Evolutionary conservation across 2,797 vertebrate species (phyloP), one percentile per base, ranked within the genome.

Genomic region (Crax fasciolata): DNA sequence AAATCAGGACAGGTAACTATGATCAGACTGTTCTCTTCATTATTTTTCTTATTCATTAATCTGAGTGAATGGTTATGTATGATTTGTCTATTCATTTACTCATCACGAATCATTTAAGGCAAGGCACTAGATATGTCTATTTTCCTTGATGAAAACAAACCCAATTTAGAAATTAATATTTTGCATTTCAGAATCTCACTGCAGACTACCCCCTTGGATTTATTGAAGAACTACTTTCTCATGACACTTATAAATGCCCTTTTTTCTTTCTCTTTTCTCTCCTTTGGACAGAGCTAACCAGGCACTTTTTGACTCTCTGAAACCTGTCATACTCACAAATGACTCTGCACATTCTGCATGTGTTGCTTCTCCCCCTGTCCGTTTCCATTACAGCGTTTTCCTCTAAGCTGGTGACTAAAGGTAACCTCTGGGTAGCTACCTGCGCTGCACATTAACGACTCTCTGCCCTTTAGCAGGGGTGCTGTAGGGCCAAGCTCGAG

Each of bases 341-440:
- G 38, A 58, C 49, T 41, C 23, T 51, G 73, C 49, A 62, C 25
- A 46, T 94, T 83, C 44, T 87, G 46, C 30, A 58, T 83, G 21
- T 74, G 57, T 63, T 83, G 38, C 9, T 85, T 87, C 32, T 2
- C 0, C 10, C 9, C 23, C 10, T 12, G 28, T 20, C 23, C n/a
- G 2, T 74, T 93, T 92, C 57, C 62, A 86, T 17, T 55, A 27
- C 43, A 30, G 21, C 23, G 78, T 88, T 94, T 91, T 66, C n/a
- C 62, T 86, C 85, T 35, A 46, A 86, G 67, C 21, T 66, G 1
- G 0, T 3, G 3, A 39, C 38, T 95, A 89, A 84, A 88, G 51
- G 85, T 91, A 95, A 93, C 66, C 73, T 81, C 87, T 97, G 91
- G 25, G 84, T 46, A 78, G 62, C 46, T 88, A 62, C 73, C 86